phyloP scores from a whole-genome alignment of 2,888 invertebrate species.

The Drosophila tripunctata region DNA sequence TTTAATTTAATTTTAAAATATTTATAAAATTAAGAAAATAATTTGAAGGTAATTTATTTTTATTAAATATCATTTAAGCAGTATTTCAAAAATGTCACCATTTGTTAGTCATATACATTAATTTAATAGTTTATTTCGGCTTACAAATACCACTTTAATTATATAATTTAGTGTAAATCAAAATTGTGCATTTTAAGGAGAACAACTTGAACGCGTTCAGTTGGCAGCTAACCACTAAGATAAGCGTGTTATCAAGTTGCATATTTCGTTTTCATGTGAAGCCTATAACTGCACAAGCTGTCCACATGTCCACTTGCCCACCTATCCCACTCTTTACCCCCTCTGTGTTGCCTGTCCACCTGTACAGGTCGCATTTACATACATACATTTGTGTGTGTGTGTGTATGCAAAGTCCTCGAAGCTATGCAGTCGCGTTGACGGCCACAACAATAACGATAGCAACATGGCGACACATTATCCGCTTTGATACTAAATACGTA shows the following conservation, averaged over 20 bases:
- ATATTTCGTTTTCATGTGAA: constrained; percentile 8
- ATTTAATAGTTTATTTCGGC: no score
- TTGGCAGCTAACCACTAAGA: constrained; percentile 11
- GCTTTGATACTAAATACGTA: constrained; percentile 66
- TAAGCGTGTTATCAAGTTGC: constrained; percentile 32
- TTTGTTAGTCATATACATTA: no score
- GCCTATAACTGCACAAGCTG: neutral
- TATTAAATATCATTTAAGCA: no score
- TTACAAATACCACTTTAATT: no score
- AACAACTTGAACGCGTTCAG: neutral
- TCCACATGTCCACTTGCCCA: neutral
- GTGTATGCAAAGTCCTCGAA: constrained; percentile 51
- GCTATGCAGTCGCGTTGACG: constrained; percentile 45
- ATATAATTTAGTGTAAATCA: neutral
- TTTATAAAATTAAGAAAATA: no score
- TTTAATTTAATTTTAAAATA: no score
- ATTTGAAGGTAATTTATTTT: no score
- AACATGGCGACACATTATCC: constrained; percentile 70
- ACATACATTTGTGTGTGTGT: no score
- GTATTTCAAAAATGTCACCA: no score
- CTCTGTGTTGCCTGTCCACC: neutral
- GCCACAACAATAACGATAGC: constrained; percentile 51
- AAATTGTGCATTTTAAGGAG: neutral
- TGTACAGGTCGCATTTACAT: constrained; percentile 57
- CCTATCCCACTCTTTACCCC: neutral